Base-by-base conservation (phyloP, 2,113 vertebrate species). In the Crypturellus undulatus region DNA sequence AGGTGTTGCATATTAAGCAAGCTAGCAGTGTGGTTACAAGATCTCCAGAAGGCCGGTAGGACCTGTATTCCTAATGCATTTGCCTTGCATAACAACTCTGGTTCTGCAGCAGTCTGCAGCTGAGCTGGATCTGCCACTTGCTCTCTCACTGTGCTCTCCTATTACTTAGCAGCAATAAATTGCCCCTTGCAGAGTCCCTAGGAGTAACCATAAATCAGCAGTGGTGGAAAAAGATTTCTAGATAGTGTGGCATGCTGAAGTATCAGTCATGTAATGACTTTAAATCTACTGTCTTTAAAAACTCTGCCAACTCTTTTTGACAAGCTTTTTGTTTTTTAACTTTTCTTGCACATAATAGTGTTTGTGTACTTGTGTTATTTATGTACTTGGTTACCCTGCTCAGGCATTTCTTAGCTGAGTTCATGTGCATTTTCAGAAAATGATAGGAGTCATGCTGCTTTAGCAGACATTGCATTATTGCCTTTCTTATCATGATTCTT, bases 401-500 rank as follows among this genome's bases (percentile, higher is more conserved):
- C 0, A 22, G 40, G 62, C 79, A 28, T 30, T 92, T 64, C 59
- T 84, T 82, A 87, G 75, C 80, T 68, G 63, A 80, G 62, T 68
- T 77, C 40, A 20, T 81, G 38, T 42, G 51, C 28, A 38, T 68
- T 86, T 81, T 92, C 73, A 75, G 89, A 64, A 93, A 42, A 89
- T 82, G 52, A 68, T 56, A 72, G 87, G 79, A 72, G 85, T 90
- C 25, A 0, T 84, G 76, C 87, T 92, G 90, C 68, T 93, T 77
- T 94, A 94, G 91, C 86, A 65, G 84, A 79, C 6, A 17, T 65
- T 72, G 65, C 72, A 54, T 95, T 95, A 93, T 94, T 87, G 81
- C 90, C 91, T 93, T 93, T 68, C 86, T 91, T 95, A 84, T 93
- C 92, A 45, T 93, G 91, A 92, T 94, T 96, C 89, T 94, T 97